A percentile compares a stretch with the other conserved stretches of the same genome.
Conservation (phyloP, 2,888 invertebrate genomes). For the Yponomeuta plumbellus region DNA sequence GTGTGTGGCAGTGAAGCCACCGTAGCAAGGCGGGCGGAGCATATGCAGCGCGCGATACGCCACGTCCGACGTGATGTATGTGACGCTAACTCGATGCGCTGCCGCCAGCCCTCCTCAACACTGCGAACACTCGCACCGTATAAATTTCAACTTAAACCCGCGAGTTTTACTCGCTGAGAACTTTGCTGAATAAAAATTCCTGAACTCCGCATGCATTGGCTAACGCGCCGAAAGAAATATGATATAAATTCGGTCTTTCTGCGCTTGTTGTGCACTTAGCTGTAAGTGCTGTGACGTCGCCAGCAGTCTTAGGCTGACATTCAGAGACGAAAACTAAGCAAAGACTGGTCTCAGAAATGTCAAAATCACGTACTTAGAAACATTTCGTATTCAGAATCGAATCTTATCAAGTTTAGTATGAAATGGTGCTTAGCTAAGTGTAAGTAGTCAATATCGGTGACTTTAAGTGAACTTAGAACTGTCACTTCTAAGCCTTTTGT, state of each 20-base stretch:
- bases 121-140: slow-evolving; percentile 56
- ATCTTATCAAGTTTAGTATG: too few species aligned
- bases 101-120: slow-evolving; percentile 52
- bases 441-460: too few species aligned
- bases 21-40: slow-evolving; percentile 26
- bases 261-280: not conserved
- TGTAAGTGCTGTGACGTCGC: not conserved
- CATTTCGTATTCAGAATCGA: too few species aligned
- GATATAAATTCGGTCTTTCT: not conserved
- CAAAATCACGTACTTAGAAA: too few species aligned
- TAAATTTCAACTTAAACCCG: slow-evolving; percentile 65
- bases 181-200: slow-evolving; percentile 62
- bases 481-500: too few species aligned
- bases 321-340: too few species aligned
- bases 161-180: slow-evolving; percentile 60
- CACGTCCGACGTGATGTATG: slow-evolving; percentile 63
- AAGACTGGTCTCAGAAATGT: too few species aligned
- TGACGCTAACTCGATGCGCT: slow-evolving; percentile 54
- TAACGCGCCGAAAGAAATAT: not conserved
- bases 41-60: slow-evolving; percentile 37
- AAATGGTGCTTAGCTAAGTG: too few species aligned
- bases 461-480: too few species aligned
- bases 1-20: not conserved
- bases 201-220: slow-evolving; percentile 27
- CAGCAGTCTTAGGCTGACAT: too few species aligned